Evolutionary conservation across 2,797 vertebrate species (phyloP).

Genomic region (Sebastes jordani): DNA sequence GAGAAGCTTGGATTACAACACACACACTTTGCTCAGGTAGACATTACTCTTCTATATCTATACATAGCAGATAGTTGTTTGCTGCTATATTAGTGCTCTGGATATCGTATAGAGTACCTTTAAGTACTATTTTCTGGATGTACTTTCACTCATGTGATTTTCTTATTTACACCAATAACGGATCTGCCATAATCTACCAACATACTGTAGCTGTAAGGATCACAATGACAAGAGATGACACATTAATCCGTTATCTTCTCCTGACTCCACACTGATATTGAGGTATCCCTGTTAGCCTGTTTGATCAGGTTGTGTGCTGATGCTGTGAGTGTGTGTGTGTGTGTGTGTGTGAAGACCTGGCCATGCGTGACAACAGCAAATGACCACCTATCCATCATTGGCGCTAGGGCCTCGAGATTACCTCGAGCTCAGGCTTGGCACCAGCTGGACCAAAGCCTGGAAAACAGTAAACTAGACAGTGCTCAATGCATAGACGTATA

Average conservation of each 20-base stretch:
- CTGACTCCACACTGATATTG: slow-evolving; percentile 52
- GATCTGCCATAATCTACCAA: slow-evolving; percentile 1
- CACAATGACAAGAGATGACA: slow-evolving; percentile 36
- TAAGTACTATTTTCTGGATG: background rate
- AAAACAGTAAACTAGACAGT: slow-evolving; percentile 24
- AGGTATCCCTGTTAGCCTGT: slow-evolving; percentile 62
- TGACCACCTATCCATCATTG: slow-evolving; percentile 64
- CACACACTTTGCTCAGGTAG: no score
- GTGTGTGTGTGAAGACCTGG: slow-evolving; percentile 41
- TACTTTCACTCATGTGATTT: background rate
- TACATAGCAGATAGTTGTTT: no score
- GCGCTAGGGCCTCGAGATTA: slow-evolving; percentile 56
- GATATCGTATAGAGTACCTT: no score
- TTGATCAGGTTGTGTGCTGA: slow-evolving; percentile 73
- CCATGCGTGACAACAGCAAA: slow-evolving; percentile 69
- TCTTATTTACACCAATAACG: background rate
- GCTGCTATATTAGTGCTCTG: no score
- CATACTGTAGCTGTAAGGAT: slow-evolving; percentile 6
- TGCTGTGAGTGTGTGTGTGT: background rate
- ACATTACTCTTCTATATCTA: no score
- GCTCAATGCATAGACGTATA: background rate
- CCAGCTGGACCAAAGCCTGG: slow-evolving; percentile 61
- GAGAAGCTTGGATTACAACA: no score
- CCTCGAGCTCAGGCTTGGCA: slow-evolving; percentile 56
- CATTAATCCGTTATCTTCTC: slow-evolving; percentile 56